phyloP scores from a whole-genome alignment of 2,113 vertebrate genomes.

The Pangasianodon hypophthalmus region DNA sequence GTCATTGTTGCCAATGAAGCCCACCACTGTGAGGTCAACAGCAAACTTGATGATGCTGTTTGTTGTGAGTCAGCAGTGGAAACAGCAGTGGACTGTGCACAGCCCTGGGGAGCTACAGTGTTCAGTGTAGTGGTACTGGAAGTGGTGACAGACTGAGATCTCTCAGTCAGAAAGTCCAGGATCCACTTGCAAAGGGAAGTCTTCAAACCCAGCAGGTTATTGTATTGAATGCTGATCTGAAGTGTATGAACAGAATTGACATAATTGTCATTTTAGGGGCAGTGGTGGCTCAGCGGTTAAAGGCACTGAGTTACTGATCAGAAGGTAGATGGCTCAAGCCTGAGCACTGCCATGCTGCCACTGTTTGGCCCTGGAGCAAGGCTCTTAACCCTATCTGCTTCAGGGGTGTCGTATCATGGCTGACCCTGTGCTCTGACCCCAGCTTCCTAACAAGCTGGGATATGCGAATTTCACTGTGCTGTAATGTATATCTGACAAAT shows the following conservation, averaged over 20 bases:
- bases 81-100: not conserved
- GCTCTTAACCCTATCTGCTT: not conserved
- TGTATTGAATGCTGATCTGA: not conserved
- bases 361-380: not conserved
- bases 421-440: not conserved
- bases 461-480: not conserved
- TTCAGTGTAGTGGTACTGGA: not conserved
- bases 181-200: not conserved
- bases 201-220: not conserved
- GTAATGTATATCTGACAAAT: not conserved
- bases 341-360: not conserved
- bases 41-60: not conserved
- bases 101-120: not conserved
- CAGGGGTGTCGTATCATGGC: not conserved
- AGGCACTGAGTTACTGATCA: not conserved
- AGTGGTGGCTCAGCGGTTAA: not conserved
- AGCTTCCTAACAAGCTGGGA: not conserved
- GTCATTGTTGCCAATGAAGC: not conserved
- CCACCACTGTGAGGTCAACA: not conserved
- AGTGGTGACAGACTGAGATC: not conserved
- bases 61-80: not conserved
- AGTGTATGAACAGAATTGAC: not conserved
- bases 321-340: not conserved
- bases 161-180: not conserved
- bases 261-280: not conserved